Evolutionary conservation across 2,797 vertebrate genomes (phyloP), one percentile per base, ranked within the genome.

Genomic region (Mastacembelus armatus): DNA sequence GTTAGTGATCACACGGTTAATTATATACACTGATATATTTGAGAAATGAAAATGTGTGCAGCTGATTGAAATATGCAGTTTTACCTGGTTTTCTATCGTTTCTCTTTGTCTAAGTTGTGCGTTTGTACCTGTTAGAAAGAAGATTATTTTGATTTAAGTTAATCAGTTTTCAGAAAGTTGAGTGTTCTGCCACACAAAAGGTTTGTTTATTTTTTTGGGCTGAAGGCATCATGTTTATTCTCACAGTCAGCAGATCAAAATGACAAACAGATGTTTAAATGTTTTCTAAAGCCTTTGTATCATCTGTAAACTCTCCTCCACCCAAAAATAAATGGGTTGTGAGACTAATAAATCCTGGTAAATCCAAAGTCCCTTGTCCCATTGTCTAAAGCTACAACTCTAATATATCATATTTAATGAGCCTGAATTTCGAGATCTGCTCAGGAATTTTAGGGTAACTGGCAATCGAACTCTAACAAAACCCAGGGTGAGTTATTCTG

Each of bases 51-150:
- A 0, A 0, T 3, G 4, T 0, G n/a, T n/a, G n/a, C n/a, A 1
- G 22, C 4, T 0, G 43, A 63, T 21, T 9, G 30, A 52, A 42
- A 39, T 0, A 4, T 8, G 10, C 32, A 1, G 5, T 4, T 3
- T 74, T 70, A 89, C 89, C 86, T 87, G 67, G 22, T 44, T 16
- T 56, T 69, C 61, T 83, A 71, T 70, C 67, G n/a, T 8, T 88
- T 85, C 40, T 79, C 78, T 33, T 66, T 70, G 54, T 74, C 80
- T 51, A 3, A 1, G 26, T 54, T 10, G 22, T 79, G 80, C 0
- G 42, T 66, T 47, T 70, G 47, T 24, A 71, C 84, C 91, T 91
- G 81, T 2, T 1, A 14, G 19, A 15, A 36, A 32, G 26, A 19
- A 56, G 55, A 45, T 4, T 19, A 63, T 19, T 6, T 11, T n/a